Conservation (phyloP, 1,140 invertebrate species). For the Leguminivora glycinivorella region DNA sequence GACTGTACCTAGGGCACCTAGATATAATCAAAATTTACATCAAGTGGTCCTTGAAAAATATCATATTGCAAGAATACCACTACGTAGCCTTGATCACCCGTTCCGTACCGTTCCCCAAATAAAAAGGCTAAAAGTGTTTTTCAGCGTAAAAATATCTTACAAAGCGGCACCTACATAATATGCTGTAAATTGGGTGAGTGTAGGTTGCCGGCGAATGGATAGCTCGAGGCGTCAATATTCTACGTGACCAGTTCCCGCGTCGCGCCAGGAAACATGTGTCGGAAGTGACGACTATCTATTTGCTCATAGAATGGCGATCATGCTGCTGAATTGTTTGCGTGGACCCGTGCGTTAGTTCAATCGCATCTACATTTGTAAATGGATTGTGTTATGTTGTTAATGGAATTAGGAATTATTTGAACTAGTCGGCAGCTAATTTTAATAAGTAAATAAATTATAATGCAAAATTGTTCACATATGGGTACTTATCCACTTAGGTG, state of each 20-base stretch:
- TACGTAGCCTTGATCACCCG: not conserved
- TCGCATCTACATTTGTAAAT: slow-evolving; percentile 47
- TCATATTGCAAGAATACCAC: too few relatives aligned
- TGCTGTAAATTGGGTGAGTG: slow-evolving; percentile 25
- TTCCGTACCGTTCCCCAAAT: not conserved
- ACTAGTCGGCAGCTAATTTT: not conserved
- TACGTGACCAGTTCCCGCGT: slow-evolving; percentile 71
- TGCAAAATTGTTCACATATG: too few relatives aligned
- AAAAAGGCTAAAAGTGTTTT: slow-evolving; percentile 19
- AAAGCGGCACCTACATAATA: slow-evolving; percentile 33
- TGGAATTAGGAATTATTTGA: not conserved
- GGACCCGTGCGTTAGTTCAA: slow-evolving; percentile 39
- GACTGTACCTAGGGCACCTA: too few relatives aligned
- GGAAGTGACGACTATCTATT: slow-evolving; percentile 74
- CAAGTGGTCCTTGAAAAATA: too few relatives aligned
- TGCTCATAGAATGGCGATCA: slow-evolving; percentile 67
- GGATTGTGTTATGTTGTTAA: slow-evolving; percentile 17
- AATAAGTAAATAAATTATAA: too few relatives aligned
- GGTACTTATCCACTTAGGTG: too few relatives aligned
- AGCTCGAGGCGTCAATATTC: slow-evolving; percentile 73
- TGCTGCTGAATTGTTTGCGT: slow-evolving; percentile 64
- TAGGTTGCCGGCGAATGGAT: slow-evolving; percentile 42
- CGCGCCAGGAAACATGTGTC: slow-evolving; percentile 72
- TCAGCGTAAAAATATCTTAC: slow-evolving; percentile 46
- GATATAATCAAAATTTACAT: too few relatives aligned